Conservation (phyloP, 2,888 invertebrate species). For the Athalia rosae region DNA sequence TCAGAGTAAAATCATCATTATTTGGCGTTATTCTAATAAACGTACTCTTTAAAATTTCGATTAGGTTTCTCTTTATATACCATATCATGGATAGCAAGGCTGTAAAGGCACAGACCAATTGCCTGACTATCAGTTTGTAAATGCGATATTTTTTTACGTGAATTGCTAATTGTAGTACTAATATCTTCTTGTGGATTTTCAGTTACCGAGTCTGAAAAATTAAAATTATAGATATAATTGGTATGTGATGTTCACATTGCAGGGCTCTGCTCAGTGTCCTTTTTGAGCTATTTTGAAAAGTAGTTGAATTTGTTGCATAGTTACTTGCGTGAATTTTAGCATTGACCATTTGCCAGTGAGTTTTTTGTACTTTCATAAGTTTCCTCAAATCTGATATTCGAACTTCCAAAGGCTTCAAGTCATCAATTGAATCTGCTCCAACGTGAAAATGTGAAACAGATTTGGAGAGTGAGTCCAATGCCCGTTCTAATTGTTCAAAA, state of each 20-base stretch:
- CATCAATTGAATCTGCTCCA: slow-evolving; percentile 55
- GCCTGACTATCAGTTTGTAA: slow-evolving; percentile 49
- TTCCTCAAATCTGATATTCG: slow-evolving; percentile 50
- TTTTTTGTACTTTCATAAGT: slow-evolving; percentile 49
- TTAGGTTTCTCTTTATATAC: neutral
- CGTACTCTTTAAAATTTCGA: slow-evolving; percentile 20
- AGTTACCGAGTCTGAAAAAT: slow-evolving; percentile 26
- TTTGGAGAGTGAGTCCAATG: slow-evolving; percentile 45
- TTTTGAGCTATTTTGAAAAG: neutral
- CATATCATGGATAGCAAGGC: slow-evolving; percentile 51
- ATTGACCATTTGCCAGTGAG: slow-evolving; percentile 53
- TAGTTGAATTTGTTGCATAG: neutral
- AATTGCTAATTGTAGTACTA: slow-evolving; percentile 42
- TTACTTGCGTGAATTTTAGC: slow-evolving; percentile 34
- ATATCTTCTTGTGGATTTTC: slow-evolving; percentile 40
- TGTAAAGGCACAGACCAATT: slow-evolving; percentile 54
- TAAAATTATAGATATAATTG: neutral
- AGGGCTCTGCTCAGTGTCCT: neutral
- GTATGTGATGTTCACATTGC: neutral
- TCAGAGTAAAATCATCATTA: too few relatives aligned
- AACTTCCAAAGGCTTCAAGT: slow-evolving; percentile 56
- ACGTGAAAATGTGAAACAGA: slow-evolving; percentile 55
- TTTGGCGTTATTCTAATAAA: neutral
- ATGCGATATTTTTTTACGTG: slow-evolving; percentile 50
- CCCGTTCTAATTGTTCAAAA: slow-evolving; percentile 47